Evolutionary conservation across 2,888 invertebrate genomes (phyloP), one percentile per base, ranked within the genome.

Genomic region (Dendrolimus houi): DNA sequence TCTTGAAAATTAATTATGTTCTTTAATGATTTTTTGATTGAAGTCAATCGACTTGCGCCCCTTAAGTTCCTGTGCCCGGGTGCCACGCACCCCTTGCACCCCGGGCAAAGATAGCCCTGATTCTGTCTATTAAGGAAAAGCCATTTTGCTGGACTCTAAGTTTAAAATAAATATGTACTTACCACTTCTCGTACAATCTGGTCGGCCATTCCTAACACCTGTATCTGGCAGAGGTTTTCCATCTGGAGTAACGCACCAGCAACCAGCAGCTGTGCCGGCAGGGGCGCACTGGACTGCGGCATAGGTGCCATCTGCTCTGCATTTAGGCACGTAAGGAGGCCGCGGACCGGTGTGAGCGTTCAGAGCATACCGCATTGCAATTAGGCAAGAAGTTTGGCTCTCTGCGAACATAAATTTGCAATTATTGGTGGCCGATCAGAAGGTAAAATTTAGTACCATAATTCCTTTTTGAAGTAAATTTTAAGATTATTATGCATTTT

Each of bases 181-280:
- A 89, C 90, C 90, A 56, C 85, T 81, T 55, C 77, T 83, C 7
- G 85, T 92, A 77, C 96, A 96, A 67, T 93, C 93, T 54, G 96
- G 95, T 70, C 93, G 92, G 57, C 93, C 92, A 68, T 93, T 93
- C 63, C 93, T 92, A 10, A 95, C 94, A 7, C 96, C 94, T 7
- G 96, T 96, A 69, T 96, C 95, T 9, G 95, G 94, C 57, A 98
- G 92, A 0, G 96, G 97, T 66, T 93, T 93, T 53, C 98, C 98
- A 66, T 94, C 93, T 12, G 94, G 93, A 1, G 96, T 96, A 60
- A 97, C 97, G 80, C 98, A 98, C 97, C 97, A 98, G 87, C 98
- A 98, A 75, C 93, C 93, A 1, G 96, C 94, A 58, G 93, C 93
- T 8, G 92, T 94, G 58, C 94, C 94, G 7, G 95, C 94, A 8